Conservation (phyloP, 2,113 vertebrate genomes). For the Pangasianodon hypophthalmus region DNA sequence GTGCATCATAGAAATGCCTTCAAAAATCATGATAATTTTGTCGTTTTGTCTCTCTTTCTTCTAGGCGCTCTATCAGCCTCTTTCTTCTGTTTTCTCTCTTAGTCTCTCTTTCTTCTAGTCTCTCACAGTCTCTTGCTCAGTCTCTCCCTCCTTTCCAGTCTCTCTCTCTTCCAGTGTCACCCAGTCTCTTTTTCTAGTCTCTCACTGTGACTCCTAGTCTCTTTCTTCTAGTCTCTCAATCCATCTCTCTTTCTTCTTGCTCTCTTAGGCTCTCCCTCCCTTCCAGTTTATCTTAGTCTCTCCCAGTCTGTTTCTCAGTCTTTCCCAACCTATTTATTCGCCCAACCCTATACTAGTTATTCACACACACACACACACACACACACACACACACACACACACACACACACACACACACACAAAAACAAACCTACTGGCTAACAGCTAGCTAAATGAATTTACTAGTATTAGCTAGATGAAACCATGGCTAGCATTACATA, state of each 20-base stretch:
- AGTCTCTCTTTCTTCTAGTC: background rate
- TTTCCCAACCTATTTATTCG: background rate
- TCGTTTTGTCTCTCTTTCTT: background rate
- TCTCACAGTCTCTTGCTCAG: background rate
- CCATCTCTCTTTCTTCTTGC: background rate
- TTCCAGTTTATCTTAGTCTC: too few relatives aligned
- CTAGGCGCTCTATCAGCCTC: background rate
- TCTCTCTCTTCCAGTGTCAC: background rate
- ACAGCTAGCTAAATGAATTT: background rate
- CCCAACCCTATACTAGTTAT: background rate
- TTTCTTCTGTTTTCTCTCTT: background rate
- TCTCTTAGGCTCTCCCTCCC: too few relatives aligned
- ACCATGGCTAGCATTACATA: background rate
- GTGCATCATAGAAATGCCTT: too few relatives aligned
- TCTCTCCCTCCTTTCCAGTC: background rate
- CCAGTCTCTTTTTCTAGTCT: background rate
- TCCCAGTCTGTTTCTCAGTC: background rate
- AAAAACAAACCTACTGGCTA: background rate
- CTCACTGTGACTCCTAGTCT: background rate
- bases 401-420: background rate
- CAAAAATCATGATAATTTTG: too few relatives aligned
- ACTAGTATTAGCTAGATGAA: background rate
- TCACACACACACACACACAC: too few relatives aligned
- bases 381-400: too few relatives aligned
- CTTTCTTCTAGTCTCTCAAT: background rate